Percentiles rank a stretch among this genome's conserved stretches.
Conservation (phyloP, 2,888 invertebrate genomes). For the Phyto melanocephala region DNA sequence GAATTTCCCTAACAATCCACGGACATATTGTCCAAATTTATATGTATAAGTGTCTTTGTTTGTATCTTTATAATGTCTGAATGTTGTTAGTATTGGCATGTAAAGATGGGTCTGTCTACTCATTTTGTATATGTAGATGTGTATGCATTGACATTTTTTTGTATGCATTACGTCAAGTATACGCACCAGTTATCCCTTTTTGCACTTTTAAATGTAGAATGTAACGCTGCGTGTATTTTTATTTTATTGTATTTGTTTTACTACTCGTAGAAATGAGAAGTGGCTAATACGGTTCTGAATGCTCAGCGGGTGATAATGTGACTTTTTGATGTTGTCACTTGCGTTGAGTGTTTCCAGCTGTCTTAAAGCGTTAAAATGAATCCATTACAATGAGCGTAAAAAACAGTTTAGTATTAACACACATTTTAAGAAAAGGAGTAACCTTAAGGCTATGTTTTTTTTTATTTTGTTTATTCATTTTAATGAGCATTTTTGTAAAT, state of each 20-base stretch:
- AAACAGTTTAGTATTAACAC: neutral
- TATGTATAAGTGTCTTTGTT: no score
- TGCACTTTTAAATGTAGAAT: neutral
- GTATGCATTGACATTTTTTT: neutral
- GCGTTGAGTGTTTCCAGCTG: slow-evolving; percentile 56
- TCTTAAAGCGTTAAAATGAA: slow-evolving; percentile 31
- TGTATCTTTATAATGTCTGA: no score
- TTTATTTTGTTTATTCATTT: slow-evolving; percentile 19
- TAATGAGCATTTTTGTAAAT: neutral
- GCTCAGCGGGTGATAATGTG: slow-evolving; percentile 64
- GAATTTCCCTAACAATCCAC: no score
- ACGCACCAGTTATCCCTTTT: slow-evolving; percentile 39
- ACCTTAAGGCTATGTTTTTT: slow-evolving; percentile 11
- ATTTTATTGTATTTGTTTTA: neutral
- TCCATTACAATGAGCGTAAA: neutral
- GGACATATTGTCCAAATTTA: no score
- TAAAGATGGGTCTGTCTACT: no score
- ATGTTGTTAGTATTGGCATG: neutral
- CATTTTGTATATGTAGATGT: no score
- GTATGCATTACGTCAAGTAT: slow-evolving; percentile 33
- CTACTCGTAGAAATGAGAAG: slow-evolving; percentile 29
- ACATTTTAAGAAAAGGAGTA: neutral
- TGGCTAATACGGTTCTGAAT: slow-evolving; percentile 37
- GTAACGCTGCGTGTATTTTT: slow-evolving; percentile 5
- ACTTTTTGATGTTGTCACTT: slow-evolving; percentile 63